Percentiles rank a stretch among this genome's conserved stretches.
These are phyloP conservation scores for Lumbricus terrestris DNA, from an alignment of 2,888 invertebrate species.

Conservation along the genomic window DNA sequence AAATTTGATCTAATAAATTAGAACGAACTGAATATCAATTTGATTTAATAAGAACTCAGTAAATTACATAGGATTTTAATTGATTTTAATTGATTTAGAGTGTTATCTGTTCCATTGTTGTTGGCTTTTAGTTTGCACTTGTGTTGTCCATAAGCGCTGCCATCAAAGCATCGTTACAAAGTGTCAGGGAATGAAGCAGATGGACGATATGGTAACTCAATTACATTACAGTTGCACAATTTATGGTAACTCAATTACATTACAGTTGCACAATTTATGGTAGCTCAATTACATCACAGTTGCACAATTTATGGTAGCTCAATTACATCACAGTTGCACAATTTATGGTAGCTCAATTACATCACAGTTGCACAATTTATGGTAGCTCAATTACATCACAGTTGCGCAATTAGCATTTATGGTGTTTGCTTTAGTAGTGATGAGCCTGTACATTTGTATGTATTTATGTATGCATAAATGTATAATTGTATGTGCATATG, in stretches of 20 bases:
- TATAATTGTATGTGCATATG: background rate
- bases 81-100: background rate
- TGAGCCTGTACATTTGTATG: background rate
- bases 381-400: constrained; percentile 37
- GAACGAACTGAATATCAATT: background rate
- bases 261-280: no score
- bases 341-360: background rate
- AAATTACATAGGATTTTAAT: background rate
- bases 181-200: constrained; percentile 85
- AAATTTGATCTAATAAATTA: background rate
- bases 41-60: background rate
- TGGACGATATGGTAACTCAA: constrained; percentile 38
- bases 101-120: background rate
- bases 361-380: background rate
- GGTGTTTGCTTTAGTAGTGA: background rate
- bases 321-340: background rate
- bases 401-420: no score
- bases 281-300: background rate
- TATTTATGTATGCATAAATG: background rate
- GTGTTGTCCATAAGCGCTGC: constrained; percentile 98
- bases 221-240: no score
- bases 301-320: background rate
- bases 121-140: constrained; percentile 32
- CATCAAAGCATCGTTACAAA: constrained; percentile 95
- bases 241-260: background rate